Base-by-base conservation (phyloP, 1,140 invertebrate genomes). In the Euura saliciscinereae region DNA sequence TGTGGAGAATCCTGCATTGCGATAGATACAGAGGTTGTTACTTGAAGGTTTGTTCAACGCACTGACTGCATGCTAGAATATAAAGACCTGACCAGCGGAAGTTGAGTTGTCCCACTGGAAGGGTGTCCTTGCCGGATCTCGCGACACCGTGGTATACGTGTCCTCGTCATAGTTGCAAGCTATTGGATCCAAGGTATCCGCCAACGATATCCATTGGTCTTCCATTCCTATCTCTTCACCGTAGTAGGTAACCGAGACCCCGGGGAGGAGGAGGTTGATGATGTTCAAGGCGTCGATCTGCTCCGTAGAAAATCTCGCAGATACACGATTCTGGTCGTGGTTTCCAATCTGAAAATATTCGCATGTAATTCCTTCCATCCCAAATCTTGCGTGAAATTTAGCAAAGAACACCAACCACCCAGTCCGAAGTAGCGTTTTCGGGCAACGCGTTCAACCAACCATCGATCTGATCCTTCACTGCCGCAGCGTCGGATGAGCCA, bases 171-270 rank as follows among this genome's bases (percentile, higher is more conserved):
- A 77, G 64, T 79, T 77, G 42, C 83, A 82, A 45, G 79, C 82
- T 6, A 77, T 74, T 6, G 85, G 84, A 65, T 84, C 82, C n/a
- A 77, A 28, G 0, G 82, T 82, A 5, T 84, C 76, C 66, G 83
- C 79, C 78, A 82, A 87, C 1, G 81, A 77, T 44, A 88, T 79
- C 45, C 67, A 86, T n/a, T 85, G 88, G 86, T 92, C 83, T 43
- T 82, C 76, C 89, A 93, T 91, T 0, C 89, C 92, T 13, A 93
- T 89, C 78, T 93, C 92, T 75, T 93, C 91, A 43, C 92, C 94
- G 85, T 95, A 92, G 82, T 96, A 96, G 71, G 91, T 91, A 1
- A 95, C 89, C 1, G 91, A 88, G 7, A 93, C 90, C 0, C 94
- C 95, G 11, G 93, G 93, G 42, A 96, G 78, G 0, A 94, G 77